A percentile compares a stretch with the other conserved stretches of the same genome.
phyloP scores from a whole-genome alignment of 2,888 invertebrate species.

The Drosophila mimica region DNA sequence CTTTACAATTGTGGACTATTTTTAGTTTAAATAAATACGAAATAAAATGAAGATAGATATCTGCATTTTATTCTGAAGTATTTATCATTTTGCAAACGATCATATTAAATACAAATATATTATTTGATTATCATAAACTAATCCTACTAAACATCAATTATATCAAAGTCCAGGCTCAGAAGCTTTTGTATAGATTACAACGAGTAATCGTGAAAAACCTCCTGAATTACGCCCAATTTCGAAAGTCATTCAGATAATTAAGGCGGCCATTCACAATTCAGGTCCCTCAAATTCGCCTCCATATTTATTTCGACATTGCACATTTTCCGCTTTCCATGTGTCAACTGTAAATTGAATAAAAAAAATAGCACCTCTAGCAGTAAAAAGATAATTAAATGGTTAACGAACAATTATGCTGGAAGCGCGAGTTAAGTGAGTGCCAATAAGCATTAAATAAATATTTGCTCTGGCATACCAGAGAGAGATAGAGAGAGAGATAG shows the following conservation, averaged over 20 bases:
- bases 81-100: not conserved
- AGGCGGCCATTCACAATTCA: constrained; percentile 22
- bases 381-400: constrained; percentile 59
- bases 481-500: constrained; percentile 13
- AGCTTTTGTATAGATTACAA: not conserved
- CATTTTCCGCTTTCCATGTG: constrained; percentile 33
- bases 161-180: not conserved
- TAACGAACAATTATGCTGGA: constrained; percentile 76
- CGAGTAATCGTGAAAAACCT: not conserved
- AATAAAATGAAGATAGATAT: not conserved
- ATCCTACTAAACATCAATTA: not conserved
- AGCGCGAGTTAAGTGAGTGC: constrained; percentile 64
- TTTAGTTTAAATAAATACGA: not conserved
- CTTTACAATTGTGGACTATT: not conserved
- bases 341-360: constrained; percentile 39
- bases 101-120: not conserved
- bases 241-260: constrained; percentile 16
- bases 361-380: constrained; percentile 1
- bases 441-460: constrained; percentile 81
- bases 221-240: not conserved
- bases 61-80: not conserved
- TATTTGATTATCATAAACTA: not conserved
- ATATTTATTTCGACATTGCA: constrained; percentile 46
- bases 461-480: constrained; percentile 52
- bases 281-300: constrained; percentile 4